Conservation (phyloP, 2,113 vertebrate genomes). For the Hypocryptadius cinnamomeus region DNA sequence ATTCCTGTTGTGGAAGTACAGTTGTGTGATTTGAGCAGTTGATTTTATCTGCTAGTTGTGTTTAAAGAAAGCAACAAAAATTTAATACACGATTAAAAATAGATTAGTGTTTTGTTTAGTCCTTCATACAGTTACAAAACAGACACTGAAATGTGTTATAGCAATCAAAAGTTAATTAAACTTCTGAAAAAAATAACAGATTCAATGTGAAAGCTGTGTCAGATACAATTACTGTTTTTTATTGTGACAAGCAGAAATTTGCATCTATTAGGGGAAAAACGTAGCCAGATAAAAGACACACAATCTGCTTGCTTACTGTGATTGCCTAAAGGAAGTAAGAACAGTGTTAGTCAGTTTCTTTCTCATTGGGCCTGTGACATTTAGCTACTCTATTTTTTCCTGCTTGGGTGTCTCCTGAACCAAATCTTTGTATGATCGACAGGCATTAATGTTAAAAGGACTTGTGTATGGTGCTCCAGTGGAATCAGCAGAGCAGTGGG, state of each 20-base stretch:
- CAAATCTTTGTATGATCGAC: not conserved
- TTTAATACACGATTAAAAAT: not conserved
- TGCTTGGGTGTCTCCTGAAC: not conserved
- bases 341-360: not conserved
- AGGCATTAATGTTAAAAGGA: not conserved
- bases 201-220: not conserved
- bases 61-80: not conserved
- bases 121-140: constrained; percentile 1
- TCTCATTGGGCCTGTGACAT: not conserved
- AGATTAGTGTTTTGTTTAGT: constrained; percentile 16
- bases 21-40: not conserved
- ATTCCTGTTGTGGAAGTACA: not conserved
- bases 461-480: not conserved
- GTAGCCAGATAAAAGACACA: not conserved
- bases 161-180: constrained; percentile 27
- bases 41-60: not conserved
- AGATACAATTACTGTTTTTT: not conserved
- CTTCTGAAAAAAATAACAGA: not conserved
- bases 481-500: not conserved
- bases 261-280: not conserved
- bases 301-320: not conserved
- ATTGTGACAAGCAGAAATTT: not conserved
- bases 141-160: not conserved
- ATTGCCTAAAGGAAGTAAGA: not conserved
- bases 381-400: not conserved